Evolutionary conservation across 2,888 invertebrate species (phyloP).

Genomic region (Cantharis flavilabris): DNA sequence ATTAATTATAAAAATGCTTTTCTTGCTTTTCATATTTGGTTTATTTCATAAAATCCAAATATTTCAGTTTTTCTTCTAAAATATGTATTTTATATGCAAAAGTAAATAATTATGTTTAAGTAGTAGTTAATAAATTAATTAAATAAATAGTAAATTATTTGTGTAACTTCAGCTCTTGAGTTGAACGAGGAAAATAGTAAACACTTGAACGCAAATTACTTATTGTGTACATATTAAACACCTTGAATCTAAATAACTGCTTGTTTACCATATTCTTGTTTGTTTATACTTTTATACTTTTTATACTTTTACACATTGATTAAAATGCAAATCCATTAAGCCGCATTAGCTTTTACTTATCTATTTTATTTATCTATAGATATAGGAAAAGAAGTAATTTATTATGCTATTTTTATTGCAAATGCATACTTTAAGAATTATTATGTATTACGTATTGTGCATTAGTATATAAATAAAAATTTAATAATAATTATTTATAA

Average conservation of each 20-base stretch:
- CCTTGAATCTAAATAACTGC: background rate
- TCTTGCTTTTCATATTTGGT: background rate
- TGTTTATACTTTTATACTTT: background rate
- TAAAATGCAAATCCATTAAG: background rate
- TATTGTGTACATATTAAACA: background rate
- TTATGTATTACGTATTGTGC: background rate
- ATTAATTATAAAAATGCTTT: background rate
- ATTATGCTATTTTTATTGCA: background rate
- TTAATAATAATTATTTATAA: background rate
- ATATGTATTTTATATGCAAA: background rate
- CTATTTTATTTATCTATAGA: background rate
- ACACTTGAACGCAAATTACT: background rate
- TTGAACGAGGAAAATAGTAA: background rate
- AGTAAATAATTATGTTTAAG: too few relatives aligned
- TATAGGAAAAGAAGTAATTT: background rate
- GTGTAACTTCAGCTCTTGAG: background rate
- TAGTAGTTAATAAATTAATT: background rate
- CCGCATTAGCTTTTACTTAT: background rate
- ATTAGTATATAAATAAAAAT: background rate
- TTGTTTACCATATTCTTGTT: slow-evolving; percentile 1
- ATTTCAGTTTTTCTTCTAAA: background rate
- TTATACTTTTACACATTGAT: background rate
- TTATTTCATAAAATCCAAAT: background rate
- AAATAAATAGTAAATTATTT: background rate
- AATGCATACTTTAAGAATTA: background rate